These are phyloP conservation scores for Antitype chi DNA, from an alignment of 2,888 invertebrate species.

Conservation along the genomic window DNA sequence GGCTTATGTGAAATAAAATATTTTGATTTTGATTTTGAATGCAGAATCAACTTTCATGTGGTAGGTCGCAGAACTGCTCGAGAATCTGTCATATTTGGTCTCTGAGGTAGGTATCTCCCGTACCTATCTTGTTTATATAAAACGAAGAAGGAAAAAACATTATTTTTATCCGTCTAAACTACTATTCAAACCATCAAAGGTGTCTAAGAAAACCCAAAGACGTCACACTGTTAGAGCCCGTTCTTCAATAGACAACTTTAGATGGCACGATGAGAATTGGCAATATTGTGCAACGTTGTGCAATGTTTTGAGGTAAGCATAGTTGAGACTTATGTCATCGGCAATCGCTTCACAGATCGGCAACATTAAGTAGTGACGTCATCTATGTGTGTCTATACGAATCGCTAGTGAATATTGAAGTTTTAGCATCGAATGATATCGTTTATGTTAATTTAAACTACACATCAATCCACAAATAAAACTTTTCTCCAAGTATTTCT, in stretches of 20 bases:
- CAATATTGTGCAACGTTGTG: slow-evolving; percentile 20
- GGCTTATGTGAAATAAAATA: too few species aligned
- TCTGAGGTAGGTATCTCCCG: neutral
- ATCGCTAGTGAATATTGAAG: slow-evolving; percentile 10
- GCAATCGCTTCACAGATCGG: neutral
- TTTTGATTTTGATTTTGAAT: too few species aligned
- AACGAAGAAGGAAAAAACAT: neutral
- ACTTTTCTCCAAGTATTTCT: too few species aligned
- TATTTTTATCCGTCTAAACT: neutral
- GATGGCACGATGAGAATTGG: slow-evolving; percentile 5
- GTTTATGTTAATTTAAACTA: slow-evolving; percentile 6
- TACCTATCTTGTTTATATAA: neutral
- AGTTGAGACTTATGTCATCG: slow-evolving; percentile 18
- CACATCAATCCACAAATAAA: neutral
- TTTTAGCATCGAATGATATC: slow-evolving; percentile 1
- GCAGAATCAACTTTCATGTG: neutral
- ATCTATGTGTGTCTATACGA: neutral
- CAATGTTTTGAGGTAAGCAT: slow-evolving; percentile 30
- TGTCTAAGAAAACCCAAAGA: slow-evolving; percentile 27
- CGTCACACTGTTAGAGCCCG: neutral
- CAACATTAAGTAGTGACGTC: slow-evolving; percentile 13
- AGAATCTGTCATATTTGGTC: neutral
- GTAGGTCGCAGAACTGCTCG: neutral
- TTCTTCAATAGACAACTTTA: slow-evolving; percentile 5
- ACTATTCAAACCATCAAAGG: too few species aligned